Evolutionary conservation across 2,797 vertebrate genomes (phyloP), one percentile per base, ranked within the genome.

Genomic region (Peromyscus melanophrys): DNA sequence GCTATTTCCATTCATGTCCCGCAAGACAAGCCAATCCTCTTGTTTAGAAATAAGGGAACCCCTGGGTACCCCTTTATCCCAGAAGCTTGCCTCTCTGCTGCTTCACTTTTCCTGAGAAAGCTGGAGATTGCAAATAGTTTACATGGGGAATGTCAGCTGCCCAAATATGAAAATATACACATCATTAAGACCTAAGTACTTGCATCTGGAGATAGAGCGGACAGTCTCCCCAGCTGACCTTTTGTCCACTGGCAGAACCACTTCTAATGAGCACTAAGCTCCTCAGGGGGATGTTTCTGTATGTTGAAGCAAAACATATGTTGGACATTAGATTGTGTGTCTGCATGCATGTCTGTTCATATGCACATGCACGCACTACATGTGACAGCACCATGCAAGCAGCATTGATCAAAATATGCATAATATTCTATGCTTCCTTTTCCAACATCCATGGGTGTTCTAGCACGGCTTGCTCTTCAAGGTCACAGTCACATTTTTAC

Each of bases 201-300:
- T 97, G 96, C 87, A 97, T 98, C 96, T 67, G 77, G 97, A 98
- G 94, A 82, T 97, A 97, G 96, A 95, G 96, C 6, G 13, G 96
- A 96, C 92, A 86, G 97, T 98, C 92, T 98, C 98, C 97, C 49
- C 59, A 89, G 90, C 97, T 98, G 98, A 98, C 98, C 98, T 98
- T 98, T 96, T 98, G 98, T 98, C 93, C 98, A 97, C 90, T 88
- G 96, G 94, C 96, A 97, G 94, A 98, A 95, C 94, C 12, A 11
- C 55, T 94, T 98, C 97, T 98, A 98, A 98, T 98, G 98, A 98
- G 97, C 92, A 31, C 92, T 75, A 96, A 82, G 88, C 93, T 82
- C 96, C 95, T 95, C 84, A 29, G 97, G 89, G 96, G 98, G 97
- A 98, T 97, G 97, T 98, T 98, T 98, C 97, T 93, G 55, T 96